Base-by-base conservation (phyloP, 2,797 vertebrate species). In the Gobionotothen gibberifrons region DNA sequence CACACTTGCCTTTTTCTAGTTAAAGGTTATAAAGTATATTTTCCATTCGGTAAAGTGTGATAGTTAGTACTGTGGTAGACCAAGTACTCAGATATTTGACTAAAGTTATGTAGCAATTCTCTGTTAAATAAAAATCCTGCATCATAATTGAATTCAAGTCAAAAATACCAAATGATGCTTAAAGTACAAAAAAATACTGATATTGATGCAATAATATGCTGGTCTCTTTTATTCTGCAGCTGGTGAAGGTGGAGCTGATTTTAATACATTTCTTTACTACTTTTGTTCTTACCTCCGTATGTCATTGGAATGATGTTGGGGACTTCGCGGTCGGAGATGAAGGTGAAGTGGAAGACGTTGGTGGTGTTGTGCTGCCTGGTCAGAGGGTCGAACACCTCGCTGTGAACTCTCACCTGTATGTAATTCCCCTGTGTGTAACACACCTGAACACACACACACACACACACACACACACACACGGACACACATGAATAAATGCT, bases 301-400 rank as follows among this genome's bases (percentile, higher is more conserved):
- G 89, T 92, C 69, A 77, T 83, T 0, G 91, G 92, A 2, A 97
- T 89, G 85, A 99, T 79, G 51, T 80, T 90, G 47, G 96, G 97
- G 49, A 98, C 95, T 0, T 94, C 93, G 0, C 93, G 92, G 78
- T 98, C 96, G 0, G 96, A 96, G 26, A 83, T 17, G 82, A 97
- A 98, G 3, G 98, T 99, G 84, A 96, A 99, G 91, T 99, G 97
- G 88, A 99, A 99, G 77, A 97, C 91, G 70, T 99, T 99, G 82
- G 98, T 99, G 72, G 98, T 99, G 71, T 90, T 95, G 82, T 98
- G 96, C 66, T 97, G 94, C 17, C 84, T 92, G 47, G 95, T 94
- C 69, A 95, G 83, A 11, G 97, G 95, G 88, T 98, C 96, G 13
- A 96, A 95, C 72, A 99, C 97, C 85, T 98, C 98, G 12, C 94